These are phyloP conservation scores for Enteromius afrohamiltoni DNA, from an alignment of 2,797 vertebrate species.

Conservation along the genomic window DNA sequence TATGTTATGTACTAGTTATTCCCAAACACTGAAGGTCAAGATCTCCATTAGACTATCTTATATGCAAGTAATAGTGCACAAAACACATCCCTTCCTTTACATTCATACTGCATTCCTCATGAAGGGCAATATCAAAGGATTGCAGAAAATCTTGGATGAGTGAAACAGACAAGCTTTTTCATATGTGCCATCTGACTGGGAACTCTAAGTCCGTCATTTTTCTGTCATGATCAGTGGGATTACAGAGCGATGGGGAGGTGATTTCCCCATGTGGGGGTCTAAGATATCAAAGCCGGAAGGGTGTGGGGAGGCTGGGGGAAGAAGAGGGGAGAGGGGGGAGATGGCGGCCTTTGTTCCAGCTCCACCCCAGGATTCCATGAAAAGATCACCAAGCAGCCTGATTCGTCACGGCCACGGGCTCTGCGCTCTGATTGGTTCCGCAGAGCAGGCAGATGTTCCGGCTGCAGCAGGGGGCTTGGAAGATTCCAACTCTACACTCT, in stretches of 20 bases:
- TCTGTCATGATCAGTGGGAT: conserved; percentile 75
- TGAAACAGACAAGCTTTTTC: conserved; percentile 59
- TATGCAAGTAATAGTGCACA: neutral
- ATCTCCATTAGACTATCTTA: conserved; percentile 5
- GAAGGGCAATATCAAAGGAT: conserved; percentile 36
- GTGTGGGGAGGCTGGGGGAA: conserved; percentile 59
- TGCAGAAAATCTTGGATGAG: conserved; percentile 29
- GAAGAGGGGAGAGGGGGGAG: conserved; percentile 58
- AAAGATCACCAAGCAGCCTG: conserved; percentile 79
- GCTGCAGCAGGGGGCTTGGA: conserved; percentile 77
- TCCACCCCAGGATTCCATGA: conserved; percentile 79
- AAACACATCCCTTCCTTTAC: neutral
- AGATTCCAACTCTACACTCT: conserved; percentile 70
- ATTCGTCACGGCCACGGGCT: conserved; percentile 76
- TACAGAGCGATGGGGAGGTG: conserved; percentile 66
- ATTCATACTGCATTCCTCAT: conserved; percentile 8
- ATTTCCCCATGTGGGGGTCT: conserved; percentile 77
- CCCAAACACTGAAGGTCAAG: conserved; percentile 8
- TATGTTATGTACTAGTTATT: neutral
- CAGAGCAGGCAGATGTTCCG: conserved; percentile 78
- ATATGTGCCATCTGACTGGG: conserved; percentile 60
- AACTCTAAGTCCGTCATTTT: conserved; percentile 69
- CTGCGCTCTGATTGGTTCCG: conserved; percentile 76
- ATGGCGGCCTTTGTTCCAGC: conserved; percentile 77
- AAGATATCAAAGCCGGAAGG: conserved; percentile 81